Conservation (phyloP, 1,140 invertebrate genomes). For the Caenorhabditis briggsae region DNA sequence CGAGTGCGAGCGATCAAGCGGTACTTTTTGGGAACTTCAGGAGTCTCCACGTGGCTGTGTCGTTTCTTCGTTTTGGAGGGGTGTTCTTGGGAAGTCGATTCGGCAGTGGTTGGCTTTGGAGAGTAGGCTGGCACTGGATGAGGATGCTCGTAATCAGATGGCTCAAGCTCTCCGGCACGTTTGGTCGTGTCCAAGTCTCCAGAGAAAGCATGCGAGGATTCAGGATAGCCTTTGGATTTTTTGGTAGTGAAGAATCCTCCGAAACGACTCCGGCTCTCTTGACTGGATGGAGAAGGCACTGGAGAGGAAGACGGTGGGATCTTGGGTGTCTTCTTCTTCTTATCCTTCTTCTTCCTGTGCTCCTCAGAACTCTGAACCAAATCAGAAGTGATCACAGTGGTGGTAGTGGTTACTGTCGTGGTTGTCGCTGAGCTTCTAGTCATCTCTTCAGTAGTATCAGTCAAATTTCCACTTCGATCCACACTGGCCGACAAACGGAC, state of each 20-base stretch:
- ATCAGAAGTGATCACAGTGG: background rate
- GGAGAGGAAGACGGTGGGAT: background rate
- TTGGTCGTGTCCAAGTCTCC: background rate
- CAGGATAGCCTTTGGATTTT: background rate
- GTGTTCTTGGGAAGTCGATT: background rate
- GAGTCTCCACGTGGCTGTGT: background rate
- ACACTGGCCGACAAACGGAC: slow-evolving; percentile 34
- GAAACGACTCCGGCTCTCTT: background rate
- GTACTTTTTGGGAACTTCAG: slow-evolving; percentile 26
- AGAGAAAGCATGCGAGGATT: background rate
- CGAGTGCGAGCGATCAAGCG: slow-evolving; percentile 31
- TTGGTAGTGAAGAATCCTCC: slow-evolving; percentile 37
- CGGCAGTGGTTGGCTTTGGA: background rate
- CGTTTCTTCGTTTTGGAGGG: background rate
- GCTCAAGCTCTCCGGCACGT: background rate
- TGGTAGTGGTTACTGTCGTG: background rate
- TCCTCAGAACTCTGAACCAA: background rate
- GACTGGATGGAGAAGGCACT: background rate
- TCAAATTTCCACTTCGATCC: slow-evolving; percentile 41
- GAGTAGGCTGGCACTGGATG: background rate
- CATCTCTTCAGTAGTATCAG: slow-evolving; percentile 18
- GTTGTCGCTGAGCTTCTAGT: background rate
- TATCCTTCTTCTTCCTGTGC: background rate
- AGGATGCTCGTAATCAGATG: background rate
- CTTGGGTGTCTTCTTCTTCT: slow-evolving; percentile 3